phyloP scores from a whole-genome alignment of 2,113 vertebrate species.

The Heterotilapia buettikoferi region DNA sequence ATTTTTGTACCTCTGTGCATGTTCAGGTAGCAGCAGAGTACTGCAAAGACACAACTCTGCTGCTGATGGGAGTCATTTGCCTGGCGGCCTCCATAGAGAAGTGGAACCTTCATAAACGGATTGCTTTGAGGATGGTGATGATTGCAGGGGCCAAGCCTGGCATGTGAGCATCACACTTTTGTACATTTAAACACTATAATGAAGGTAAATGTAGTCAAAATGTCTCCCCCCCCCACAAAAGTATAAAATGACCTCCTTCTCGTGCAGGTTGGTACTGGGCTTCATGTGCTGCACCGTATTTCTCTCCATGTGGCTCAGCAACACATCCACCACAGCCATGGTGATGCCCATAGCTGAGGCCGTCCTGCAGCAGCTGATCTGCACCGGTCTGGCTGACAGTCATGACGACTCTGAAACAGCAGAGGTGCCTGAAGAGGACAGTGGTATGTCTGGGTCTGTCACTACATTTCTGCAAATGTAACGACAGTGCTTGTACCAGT shows the following conservation, averaged over 20 bases:
- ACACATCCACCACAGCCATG: slow-evolving; percentile 98
- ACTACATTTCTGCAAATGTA: not conserved
- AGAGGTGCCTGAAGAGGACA: slow-evolving; percentile 48
- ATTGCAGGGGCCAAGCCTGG: slow-evolving; percentile 95
- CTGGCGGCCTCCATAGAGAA: slow-evolving; percentile 96
- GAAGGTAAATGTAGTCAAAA: not conserved
- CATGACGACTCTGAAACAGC: slow-evolving; percentile 74
- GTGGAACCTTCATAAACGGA: slow-evolving; percentile 95
- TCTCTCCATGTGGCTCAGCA: slow-evolving; percentile 99
- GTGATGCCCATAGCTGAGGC: slow-evolving; percentile 98
- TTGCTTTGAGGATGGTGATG: slow-evolving; percentile 95
- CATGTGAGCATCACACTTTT: slow-evolving; percentile 76
- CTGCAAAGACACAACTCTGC: slow-evolving; percentile 94
- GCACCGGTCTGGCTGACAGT: slow-evolving; percentile 72
- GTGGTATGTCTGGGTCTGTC: slow-evolving; percentile 1
- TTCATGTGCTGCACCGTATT: slow-evolving; percentile 96
- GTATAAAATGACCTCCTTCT: not conserved
- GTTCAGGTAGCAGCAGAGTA: slow-evolving; percentile 91
- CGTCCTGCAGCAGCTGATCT: slow-evolving; percentile 91
- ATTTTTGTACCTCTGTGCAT: not conserved
- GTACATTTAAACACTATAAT: not conserved
- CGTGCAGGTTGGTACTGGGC: slow-evolving; percentile 87
- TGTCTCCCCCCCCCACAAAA: rapidly evolving
- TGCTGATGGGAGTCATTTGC: slow-evolving; percentile 96
- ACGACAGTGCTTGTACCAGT: not conserved